Percentiles rank a stretch among this genome's conserved stretches.
Evolutionary conservation across 2,113 vertebrate species (phyloP).

Genomic region (Polyodon spathula): DNA sequence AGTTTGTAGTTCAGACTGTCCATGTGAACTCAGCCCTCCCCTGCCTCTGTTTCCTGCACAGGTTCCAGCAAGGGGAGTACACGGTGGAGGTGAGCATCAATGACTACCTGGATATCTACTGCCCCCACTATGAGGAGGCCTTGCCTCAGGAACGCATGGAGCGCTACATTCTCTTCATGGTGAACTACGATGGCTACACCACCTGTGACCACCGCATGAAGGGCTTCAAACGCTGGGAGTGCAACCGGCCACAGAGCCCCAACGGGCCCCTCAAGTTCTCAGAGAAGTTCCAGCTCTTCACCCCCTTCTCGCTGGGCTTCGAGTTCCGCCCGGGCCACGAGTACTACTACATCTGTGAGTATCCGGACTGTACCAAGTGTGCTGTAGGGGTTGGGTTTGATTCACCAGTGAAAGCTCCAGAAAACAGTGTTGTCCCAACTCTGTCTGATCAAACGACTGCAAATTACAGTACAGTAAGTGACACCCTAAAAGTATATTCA

Average conservation of each 20-base stretch:
- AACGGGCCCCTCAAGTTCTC: slow-evolving; percentile 87
- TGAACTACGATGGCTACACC: slow-evolving; percentile 79
- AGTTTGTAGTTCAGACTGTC: too few relatives aligned
- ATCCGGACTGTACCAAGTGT: too few relatives aligned
- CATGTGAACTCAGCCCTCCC: slow-evolving; percentile 19
- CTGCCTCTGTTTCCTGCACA: slow-evolving; percentile 33
- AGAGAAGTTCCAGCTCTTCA: slow-evolving; percentile 96
- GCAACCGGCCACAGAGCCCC: slow-evolving; percentile 77
- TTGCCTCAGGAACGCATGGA: slow-evolving; percentile 69
- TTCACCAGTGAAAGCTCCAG: too few relatives aligned
- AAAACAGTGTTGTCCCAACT: too few relatives aligned
- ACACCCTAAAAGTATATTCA: too few relatives aligned
- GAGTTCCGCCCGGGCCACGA: slow-evolving; percentile 90
- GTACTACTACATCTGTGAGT: slow-evolving; percentile 95
- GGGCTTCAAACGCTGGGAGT: slow-evolving; percentile 95
- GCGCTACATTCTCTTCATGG: slow-evolving; percentile 87
- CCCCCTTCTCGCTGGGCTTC: slow-evolving; percentile 90
- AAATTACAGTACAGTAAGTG: too few relatives aligned
- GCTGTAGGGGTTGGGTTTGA: not conserved
- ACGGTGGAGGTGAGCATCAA: slow-evolving; percentile 92
- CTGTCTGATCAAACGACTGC: too few relatives aligned
- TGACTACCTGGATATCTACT: slow-evolving; percentile 95
- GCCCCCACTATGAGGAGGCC: slow-evolving; percentile 78
- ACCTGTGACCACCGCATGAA: slow-evolving; percentile 78
- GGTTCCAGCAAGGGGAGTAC: slow-evolving; percentile 81